These are phyloP conservation scores for Dicyrtoma fusca DNA, from an alignment of 2,888 invertebrate species.

Conservation along the genomic window DNA sequence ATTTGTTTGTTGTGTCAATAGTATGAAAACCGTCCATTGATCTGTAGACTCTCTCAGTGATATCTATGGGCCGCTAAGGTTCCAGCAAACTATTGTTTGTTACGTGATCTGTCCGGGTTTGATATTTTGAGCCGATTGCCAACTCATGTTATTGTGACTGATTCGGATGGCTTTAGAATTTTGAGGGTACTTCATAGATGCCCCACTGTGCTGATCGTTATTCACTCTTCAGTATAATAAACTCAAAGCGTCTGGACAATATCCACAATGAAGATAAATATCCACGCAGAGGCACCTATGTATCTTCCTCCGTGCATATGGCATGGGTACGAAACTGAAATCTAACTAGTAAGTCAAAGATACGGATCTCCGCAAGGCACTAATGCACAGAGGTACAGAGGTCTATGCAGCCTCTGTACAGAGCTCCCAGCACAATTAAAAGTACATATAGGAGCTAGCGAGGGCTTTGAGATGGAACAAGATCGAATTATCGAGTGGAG, in stretches of 20 bases:
- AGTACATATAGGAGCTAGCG: no score
- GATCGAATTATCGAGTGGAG: background rate
- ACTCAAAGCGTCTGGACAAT: constrained; percentile 25
- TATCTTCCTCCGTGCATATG: background rate
- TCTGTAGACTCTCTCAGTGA: background rate
- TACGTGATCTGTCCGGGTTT: constrained; percentile 7
- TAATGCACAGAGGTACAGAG: background rate
- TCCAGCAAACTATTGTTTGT: constrained; percentile 18
- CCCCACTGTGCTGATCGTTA: constrained; percentile 14
- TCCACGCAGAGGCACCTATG: background rate
- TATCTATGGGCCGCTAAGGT: no score
- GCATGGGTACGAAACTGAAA: background rate
- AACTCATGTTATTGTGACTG: constrained; percentile 15
- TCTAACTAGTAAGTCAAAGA: no score
- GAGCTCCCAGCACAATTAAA: background rate
- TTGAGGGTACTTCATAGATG: constrained; percentile 17
- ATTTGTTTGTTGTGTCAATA: constrained; percentile 9
- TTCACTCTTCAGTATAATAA: constrained; percentile 13
- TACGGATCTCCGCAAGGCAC: no score
- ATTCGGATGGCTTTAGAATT: constrained; percentile 4
- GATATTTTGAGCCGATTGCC: constrained; percentile 16
- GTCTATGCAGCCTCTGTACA: no score
- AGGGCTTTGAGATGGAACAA: background rate
- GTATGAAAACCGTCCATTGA: constrained; percentile 5
- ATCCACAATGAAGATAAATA: background rate